Evolutionary conservation across 2,888 invertebrate genomes (phyloP), one percentile per base, ranked within the genome.

Genomic region (Cyaniris semiargus): DNA sequence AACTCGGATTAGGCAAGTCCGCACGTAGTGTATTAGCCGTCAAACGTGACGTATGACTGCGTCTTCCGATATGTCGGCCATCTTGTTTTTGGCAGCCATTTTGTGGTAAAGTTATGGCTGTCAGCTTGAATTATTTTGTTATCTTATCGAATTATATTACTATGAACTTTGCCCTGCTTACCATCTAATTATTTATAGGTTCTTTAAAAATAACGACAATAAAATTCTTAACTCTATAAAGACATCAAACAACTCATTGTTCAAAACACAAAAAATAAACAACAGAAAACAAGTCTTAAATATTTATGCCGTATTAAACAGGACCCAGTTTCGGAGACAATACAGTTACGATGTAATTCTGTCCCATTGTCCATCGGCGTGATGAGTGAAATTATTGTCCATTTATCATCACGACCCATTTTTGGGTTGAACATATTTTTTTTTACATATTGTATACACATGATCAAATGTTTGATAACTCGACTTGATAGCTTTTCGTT

Each of bases 1-100:
- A 66, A 66, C 27, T 15, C 5, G 8, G 66, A 27, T 66, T 66
- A 27, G 23, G 27, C 66, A 27, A 66, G 66, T 66, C 66, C 27
- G 88, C 91, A 91, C 91, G 92, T 92, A 89, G 84, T 90, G 86
- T 91, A 92, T 91, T 92, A 92, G 91, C 88, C 87, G 92, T 92
- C 91, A 91, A 89, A 88, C 83, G 86, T 92, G 92, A 92, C 91
- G 85, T 89, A 91, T 89, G 84, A 85, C 83, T 86, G 87, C 86
- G 85, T 86, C 66, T 27, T 66, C 27, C 27, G 27, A 66, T 21
- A 60, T 10, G 27, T 66, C 15, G 2, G 66, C 23, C 66, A 66
- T 66, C 27, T 66, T 66, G 66, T 66, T 66, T 60, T 66, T 66
- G 66, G 15, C 66, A 66, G 27, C 66, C 27, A 66, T 66, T 66